These are phyloP conservation scores for Micrastur ruficollis DNA, from an alignment of 2,797 vertebrate genomes.

Conservation along the genomic window DNA sequence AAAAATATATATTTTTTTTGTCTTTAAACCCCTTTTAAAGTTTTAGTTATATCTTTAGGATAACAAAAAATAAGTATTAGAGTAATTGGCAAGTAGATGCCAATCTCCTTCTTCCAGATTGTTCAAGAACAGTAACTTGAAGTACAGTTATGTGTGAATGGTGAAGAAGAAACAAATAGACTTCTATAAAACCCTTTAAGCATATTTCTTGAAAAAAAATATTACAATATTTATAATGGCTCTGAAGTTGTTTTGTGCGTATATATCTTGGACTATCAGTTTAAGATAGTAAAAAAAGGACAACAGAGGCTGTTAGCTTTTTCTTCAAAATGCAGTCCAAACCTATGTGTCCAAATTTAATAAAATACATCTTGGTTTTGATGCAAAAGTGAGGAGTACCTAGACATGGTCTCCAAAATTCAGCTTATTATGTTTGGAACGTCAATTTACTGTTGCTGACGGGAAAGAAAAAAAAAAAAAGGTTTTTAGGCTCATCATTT, in stretches of 20 bases:
- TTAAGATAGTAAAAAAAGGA: neutral
- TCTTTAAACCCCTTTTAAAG: neutral
- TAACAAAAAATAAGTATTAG: neutral
- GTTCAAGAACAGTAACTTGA: neutral
- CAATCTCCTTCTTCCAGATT: neutral
- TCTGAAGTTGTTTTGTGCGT: neutral
- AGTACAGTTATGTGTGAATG: rapidly evolving
- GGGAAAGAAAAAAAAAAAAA: neutral
- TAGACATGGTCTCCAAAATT: neutral
- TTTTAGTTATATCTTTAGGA: neutral
- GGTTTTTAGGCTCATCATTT: rapidly evolving
- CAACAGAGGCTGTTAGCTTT: neutral
- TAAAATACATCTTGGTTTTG: neutral
- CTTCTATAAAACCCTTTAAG: neutral
- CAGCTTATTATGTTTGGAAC: neutral
- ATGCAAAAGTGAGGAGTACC: neutral
- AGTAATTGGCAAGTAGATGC: neutral
- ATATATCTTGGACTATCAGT: neutral
- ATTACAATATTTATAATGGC: neutral
- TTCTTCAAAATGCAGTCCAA: neutral
- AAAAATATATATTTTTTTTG: neutral
- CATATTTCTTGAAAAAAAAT: neutral
- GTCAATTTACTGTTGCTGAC: neutral
- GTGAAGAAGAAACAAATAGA: neutral
- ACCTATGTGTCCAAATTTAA: neutral